A percentile compares a stretch with the other conserved stretches of the same genome.
Conservation (phyloP, 2,888 invertebrate genomes). For the Heteropelma amictum region DNA sequence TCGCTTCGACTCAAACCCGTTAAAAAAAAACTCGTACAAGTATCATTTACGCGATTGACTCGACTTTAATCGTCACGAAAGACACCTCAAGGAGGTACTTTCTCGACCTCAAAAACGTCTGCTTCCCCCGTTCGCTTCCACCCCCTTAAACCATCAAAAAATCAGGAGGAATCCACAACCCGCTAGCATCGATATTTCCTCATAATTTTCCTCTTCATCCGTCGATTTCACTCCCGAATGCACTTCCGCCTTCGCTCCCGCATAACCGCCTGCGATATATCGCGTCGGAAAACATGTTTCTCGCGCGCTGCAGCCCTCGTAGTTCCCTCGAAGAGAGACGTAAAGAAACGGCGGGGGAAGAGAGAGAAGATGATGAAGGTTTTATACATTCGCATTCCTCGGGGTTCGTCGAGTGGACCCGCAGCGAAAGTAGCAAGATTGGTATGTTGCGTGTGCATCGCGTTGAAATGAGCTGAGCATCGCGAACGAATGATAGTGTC, state of each 20-base stretch:
- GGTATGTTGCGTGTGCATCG: conserved; percentile 52
- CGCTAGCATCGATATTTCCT: conserved; percentile 4
- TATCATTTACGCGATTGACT: too few species aligned
- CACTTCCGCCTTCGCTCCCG: conserved; percentile 40
- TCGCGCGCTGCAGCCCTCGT: conserved; percentile 16
- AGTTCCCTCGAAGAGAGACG: background rate
- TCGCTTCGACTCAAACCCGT: background rate
- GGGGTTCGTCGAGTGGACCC: conserved; percentile 58
- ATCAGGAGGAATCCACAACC: too few species aligned
- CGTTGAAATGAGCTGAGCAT: conserved; percentile 28
- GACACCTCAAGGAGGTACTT: too few species aligned
- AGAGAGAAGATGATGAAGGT: conserved; percentile 47
- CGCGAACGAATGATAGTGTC: conserved; percentile 14
- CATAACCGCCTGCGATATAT: conserved; percentile 3
- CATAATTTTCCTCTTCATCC: conserved; percentile 49
- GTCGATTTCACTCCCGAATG: conserved; percentile 1
- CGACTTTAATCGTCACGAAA: too few species aligned
- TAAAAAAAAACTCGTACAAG: too few species aligned
- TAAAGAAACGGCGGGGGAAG: background rate
- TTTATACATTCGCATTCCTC: conserved; percentile 69
- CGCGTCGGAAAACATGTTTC: background rate
- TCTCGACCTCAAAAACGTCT: too few species aligned
- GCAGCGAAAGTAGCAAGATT: conserved; percentile 20
- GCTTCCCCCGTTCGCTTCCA: too few species aligned
- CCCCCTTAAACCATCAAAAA: too few species aligned